Base-by-base conservation (phyloP, 2,113 vertebrate genomes). In the Camelus bactrianus region DNA sequence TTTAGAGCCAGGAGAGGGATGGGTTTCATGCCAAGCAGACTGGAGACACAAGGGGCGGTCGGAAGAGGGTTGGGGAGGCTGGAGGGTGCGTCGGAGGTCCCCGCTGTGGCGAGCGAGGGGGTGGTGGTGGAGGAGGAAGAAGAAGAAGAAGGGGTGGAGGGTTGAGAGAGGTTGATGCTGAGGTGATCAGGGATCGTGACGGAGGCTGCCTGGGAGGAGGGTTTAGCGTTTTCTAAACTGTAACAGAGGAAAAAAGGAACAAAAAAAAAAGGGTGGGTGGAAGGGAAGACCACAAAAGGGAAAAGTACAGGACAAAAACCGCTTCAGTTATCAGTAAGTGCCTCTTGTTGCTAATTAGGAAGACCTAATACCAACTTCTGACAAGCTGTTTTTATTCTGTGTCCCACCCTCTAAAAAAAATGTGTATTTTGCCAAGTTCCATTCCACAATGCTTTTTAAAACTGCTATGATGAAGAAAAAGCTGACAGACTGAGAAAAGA, bases 1-100 rank as follows among this genome's bases (percentile, higher is more conserved):
- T 99, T 99, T 99, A 99, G 99, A 99, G 99, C 99, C 99, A 99
- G 99, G 97, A 99, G 99, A 98, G 99, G 99, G 98, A 99, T 99
- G 98, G 99, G 99, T 99, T 99, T 99, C 99, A 99, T 99, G 99
- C 98, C 99, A 99, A 99, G 99, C 98, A 99, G 99, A 99, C 99
- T 99, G 94, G 99, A 99, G 98, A 99, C 99, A 99, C 99, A 99
- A 98, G 99, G 99, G 99, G 99, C 99, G 98, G 98, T 99, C 99
- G 99, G 98, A 98, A 98, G 99, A 98, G 99, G 99, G 99, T 99
- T 99, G 99, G 99, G 99, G 98, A 99, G 99, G 98, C 99, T 99
- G 99, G 99, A 99, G 99, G 99, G 99, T 96, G 99, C 98, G 95
- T 99, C 99, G 97, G 98, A 98, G 97, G 97, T 97, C 96, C 98